Base-by-base conservation (phyloP, 2,888 invertebrate genomes). In the Xestia xanthographa region DNA sequence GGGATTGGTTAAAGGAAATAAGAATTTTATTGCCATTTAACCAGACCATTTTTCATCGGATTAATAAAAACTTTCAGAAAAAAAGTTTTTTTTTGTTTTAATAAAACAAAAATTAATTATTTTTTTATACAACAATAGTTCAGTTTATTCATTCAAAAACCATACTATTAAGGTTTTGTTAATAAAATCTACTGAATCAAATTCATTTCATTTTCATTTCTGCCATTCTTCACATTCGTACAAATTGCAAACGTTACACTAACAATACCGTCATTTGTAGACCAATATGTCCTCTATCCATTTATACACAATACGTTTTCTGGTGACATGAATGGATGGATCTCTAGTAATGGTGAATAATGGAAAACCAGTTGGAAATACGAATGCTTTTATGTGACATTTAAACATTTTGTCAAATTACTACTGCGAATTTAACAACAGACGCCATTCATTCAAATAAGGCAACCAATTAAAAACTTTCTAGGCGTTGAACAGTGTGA, bases 311-410 rank as follows among this genome's bases (percentile, higher is more conserved):
- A 71, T 66, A 58, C 45, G 66, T 62, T 85, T 69, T 77, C 62
- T 29, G 62, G 66, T 82, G 85, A 82, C 85, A 66, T 60, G 66
- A 82, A 85, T 82, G 26, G 82, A 82, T 85, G 85, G 75, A 66
- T 85, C 72, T 60, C 56, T 26, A 41, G 68, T 82, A 85, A 82
- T 83, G 80, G 79, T 81, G 82, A 88, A 80, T 81, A 70, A 82
- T 81, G 76, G 72, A 45, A 48, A 45, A 72, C 72, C 56, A 38
- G 26, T 34, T 43, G 22, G 17, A 45, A 72, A 81, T 43, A 53
- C 58, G n/a, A 85, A 76, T 48, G 38, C 20, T 72, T 69, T 63
- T 50, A 29, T 9, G n/a, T 22, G n/a, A 66, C 29, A 48, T 60
- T 48, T 34, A 38, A 68, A 68, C 45, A 53, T 9, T 5, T 6